A percentile compares a stretch with the other conserved stretches of the same genome.
Evolutionary conservation across 2,113 vertebrate species (phyloP).

Genomic region (Podilymbus podiceps): DNA sequence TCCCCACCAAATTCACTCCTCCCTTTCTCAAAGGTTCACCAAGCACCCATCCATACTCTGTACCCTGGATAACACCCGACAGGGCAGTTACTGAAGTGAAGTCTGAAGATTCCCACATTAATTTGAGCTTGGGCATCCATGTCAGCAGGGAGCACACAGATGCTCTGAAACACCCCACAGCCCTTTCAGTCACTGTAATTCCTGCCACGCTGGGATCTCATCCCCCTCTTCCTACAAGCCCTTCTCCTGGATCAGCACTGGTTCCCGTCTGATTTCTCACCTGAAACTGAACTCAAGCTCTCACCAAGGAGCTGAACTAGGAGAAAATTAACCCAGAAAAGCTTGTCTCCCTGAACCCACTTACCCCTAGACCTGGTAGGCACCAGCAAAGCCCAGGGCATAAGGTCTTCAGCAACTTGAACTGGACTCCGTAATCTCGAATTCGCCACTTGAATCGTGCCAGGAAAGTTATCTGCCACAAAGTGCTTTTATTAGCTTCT

Average conservation of each 20-base stretch:
- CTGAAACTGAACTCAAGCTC: background rate
- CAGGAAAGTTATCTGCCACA: background rate
- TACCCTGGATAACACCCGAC: background rate
- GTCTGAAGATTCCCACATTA: rapidly evolving
- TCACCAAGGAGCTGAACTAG: background rate
- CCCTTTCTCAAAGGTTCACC: background rate
- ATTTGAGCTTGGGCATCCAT: background rate
- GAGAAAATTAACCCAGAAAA: background rate
- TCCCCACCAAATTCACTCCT: background rate
- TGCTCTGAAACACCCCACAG: background rate
- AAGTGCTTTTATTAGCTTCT: background rate
- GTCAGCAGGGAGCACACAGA: background rate
- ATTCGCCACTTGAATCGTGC: background rate
- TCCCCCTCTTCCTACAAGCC: background rate
- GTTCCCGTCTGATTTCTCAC: background rate
- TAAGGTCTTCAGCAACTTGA: background rate
- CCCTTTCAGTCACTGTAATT: background rate
- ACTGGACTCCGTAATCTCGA: background rate
- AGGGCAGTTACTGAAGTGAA: background rate
- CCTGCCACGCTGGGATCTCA: background rate
- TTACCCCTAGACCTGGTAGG: background rate
- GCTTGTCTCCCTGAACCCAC: background rate
- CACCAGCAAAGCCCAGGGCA: background rate
- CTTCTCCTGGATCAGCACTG: background rate
- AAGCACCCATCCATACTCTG: background rate